Percentiles rank a stretch among this genome's conserved stretches.
phyloP scores from a whole-genome alignment of 2,888 invertebrate species.

The Enchytraeus crypticus region DNA sequence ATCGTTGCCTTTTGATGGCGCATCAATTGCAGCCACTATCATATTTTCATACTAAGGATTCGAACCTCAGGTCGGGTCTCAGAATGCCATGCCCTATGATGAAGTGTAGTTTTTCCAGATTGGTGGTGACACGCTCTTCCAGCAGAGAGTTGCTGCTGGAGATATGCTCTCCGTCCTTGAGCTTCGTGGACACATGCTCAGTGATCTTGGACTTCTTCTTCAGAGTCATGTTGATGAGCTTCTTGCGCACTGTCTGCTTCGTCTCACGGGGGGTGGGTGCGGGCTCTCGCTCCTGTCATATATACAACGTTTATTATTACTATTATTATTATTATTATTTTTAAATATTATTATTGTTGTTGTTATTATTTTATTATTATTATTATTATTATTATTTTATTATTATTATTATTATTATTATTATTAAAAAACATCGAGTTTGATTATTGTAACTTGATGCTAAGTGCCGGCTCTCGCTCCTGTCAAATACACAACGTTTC shows the following conservation, averaged over 20 bases:
- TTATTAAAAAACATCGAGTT: no score
- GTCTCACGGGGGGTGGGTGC: neutral
- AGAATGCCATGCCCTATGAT: conserved; percentile 93
- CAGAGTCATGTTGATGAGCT: conserved; percentile 86
- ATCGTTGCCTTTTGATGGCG: no score
- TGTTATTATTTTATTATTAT: no score
- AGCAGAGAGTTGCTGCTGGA: conserved; percentile 71
- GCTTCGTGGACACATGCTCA: conserved; percentile 75
- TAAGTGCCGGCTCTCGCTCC: no score
- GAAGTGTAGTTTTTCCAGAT: conserved; percentile 94
- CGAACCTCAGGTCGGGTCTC: conserved; percentile 78
- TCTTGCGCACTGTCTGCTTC: conserved; percentile 72
- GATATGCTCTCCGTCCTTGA: conserved; percentile 68
- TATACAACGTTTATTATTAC: neutral
- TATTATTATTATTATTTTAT: no score
- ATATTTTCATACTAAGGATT: no score
- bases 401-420: no score
- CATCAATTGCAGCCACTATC: no score
- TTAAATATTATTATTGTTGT: neutral
- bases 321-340: neutral
- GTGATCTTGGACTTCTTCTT: conserved; percentile 94
- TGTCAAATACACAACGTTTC: no score
- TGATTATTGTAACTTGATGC: no score
- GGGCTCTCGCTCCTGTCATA: conserved; percentile 4
- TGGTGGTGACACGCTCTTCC: conserved; percentile 91